Base-by-base conservation (phyloP, 2,888 invertebrate genomes). In the Polia nebulosa region DNA sequence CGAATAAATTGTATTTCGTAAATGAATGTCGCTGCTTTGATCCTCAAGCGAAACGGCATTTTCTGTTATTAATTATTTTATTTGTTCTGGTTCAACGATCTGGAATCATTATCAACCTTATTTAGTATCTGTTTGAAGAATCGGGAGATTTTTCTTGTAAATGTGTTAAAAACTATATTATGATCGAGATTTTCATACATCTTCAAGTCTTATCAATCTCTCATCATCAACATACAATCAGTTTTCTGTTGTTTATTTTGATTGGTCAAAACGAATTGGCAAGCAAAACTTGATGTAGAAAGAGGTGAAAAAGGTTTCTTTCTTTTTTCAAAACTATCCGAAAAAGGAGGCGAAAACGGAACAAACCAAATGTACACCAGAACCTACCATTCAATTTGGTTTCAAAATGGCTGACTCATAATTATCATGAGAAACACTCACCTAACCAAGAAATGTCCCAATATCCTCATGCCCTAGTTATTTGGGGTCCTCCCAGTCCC, bases 21-120 rank as follows among this genome's bases (percentile, higher is more conserved):
- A 82, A 82, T 82, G 84, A 83, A 83, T 83, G 81, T 76, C 78
- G 66, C 49, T 72, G 76, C 81, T 85, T 82, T 83, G 80, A 87
- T 86, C 82, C 44, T 76, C 59, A 59, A 66, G 62, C 57, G 81
- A 81, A 85, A 85, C 45, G 80, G 73, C 85, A 87, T 86, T 85
- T 80, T 76, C 76, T 80, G 82, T 85, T 85, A 87, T 86, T 88
- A 87, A 88, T 89, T 89, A 85, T 83, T 83, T 84, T 87, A 86
- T 89, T 88, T 87, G 82, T 84, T 85, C 78, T 68, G 81, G 79
- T 66, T 74, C 75, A 77, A 63, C 79, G 86, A 85, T 87, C 83
- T 73, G 80, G 74, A 85, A 83, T 85, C 84, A 88, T 85, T 82
- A 82, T 66, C 58, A 57, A 68, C 45, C 57, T 72, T 69, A 72